phyloP scores from a whole-genome alignment of 2,797 vertebrate species.

The Alcedo atthis region DNA sequence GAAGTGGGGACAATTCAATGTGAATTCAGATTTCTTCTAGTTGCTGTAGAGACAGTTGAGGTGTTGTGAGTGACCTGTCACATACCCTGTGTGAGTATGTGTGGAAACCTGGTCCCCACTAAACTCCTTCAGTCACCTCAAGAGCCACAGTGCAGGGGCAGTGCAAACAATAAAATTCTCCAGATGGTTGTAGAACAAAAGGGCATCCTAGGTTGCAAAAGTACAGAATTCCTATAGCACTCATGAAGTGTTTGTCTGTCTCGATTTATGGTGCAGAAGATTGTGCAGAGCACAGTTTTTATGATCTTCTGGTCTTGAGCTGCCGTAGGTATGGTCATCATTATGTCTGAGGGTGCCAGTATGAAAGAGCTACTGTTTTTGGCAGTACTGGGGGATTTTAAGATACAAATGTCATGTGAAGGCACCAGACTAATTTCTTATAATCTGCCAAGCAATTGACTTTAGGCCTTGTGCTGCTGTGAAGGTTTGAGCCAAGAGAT shows the following conservation, averaged over 20 bases:
- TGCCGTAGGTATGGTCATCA: neutral
- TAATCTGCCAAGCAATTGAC: neutral
- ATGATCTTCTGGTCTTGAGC: neutral
- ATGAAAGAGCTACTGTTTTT: neutral
- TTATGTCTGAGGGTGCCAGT: rapidly evolving
- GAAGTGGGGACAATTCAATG: neutral
- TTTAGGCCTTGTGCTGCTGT: neutral
- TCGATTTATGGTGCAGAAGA: neutral
- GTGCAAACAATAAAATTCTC: neutral
- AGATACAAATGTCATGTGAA: neutral
- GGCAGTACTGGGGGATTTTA: neutral
- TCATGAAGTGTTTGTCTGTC: neutral
- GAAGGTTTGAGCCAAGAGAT: neutral
- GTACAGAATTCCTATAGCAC: neutral
- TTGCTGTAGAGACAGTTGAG: neutral
- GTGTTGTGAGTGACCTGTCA: neutral
- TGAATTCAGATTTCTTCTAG: neutral
- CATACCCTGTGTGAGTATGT: neutral
- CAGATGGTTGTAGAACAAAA: neutral
- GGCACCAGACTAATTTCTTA: neutral
- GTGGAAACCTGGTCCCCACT: neutral
- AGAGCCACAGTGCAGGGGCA: neutral
- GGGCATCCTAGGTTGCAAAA: neutral
- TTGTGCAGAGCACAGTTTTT: neutral
- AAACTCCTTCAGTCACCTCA: neutral